Evolutionary conservation across 2,888 invertebrate species (phyloP).

Genomic region (Cryptus viduatorius): DNA sequence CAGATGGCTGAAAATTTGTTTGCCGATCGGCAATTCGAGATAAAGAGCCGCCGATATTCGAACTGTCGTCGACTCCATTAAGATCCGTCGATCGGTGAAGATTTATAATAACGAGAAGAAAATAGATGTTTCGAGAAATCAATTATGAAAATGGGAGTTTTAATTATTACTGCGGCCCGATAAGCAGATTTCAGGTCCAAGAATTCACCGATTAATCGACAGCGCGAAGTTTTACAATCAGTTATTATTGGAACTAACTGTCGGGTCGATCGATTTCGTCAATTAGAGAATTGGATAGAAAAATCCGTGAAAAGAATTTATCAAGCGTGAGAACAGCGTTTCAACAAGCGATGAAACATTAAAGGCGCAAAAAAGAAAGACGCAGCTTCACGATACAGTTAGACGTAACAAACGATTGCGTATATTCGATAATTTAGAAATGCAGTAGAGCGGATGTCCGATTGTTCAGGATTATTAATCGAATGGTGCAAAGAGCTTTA

Average conservation of each 20-base stretch:
- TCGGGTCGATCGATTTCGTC: background rate
- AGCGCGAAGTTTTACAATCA: too few relatives aligned
- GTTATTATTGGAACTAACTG: too few relatives aligned
- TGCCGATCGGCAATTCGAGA: conserved; percentile 53
- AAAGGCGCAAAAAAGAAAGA: conserved; percentile 1
- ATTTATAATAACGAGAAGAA: too few relatives aligned
- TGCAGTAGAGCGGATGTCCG: background rate
- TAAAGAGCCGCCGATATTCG: conserved; percentile 34
- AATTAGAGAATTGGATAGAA: background rate
- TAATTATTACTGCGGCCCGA: too few relatives aligned
- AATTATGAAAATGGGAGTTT: background rate
- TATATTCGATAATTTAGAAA: conserved; percentile 37
- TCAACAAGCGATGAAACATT: conserved; percentile 22
- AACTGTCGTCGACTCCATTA: conserved; percentile 46
- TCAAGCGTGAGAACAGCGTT: background rate
- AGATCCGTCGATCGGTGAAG: conserved; percentile 18
- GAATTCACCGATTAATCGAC: too few relatives aligned
- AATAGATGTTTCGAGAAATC: background rate
- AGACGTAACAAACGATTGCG: background rate
- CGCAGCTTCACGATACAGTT: background rate
- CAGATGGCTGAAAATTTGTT: conserved; percentile 62
- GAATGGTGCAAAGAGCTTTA: background rate
- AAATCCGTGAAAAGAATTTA: conserved; percentile 16
- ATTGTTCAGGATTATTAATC: background rate
- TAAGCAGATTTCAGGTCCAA: too few relatives aligned